Conservation (phyloP, 2,797 vertebrate species). For the Melanotaenia nigrans region DNA sequence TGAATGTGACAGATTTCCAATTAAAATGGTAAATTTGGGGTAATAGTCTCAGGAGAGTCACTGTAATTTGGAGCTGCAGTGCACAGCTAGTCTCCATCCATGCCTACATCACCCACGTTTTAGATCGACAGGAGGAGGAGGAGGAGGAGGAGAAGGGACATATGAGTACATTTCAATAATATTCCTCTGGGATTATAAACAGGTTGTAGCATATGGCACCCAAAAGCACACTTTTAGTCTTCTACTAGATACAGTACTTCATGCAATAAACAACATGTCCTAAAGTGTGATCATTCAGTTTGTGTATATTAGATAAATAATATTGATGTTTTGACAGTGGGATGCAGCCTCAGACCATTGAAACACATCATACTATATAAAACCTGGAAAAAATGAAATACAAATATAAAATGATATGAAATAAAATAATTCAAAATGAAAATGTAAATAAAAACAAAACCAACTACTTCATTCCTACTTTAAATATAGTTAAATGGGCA, state of each 20-base stretch:
- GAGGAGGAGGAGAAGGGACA: too few species aligned
- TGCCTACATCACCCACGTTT: slow-evolving; percentile 4
- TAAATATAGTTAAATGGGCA: too few species aligned
- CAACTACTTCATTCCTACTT: too few species aligned
- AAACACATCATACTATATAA: too few species aligned
- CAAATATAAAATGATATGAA: too few species aligned
- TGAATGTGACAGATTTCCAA: not conserved
- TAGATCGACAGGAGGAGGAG: slow-evolving; percentile 4
- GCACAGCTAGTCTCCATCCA: not conserved
- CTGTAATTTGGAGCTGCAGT: slow-evolving; percentile 3
- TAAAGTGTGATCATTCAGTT: not conserved
- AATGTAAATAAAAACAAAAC: too few species aligned
- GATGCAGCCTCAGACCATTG: too few species aligned
- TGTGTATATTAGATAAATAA: not conserved
- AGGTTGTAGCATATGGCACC: not conserved
- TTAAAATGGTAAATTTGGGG: slow-evolving; percentile 8
- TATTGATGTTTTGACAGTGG: too few species aligned
- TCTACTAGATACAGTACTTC: not conserved
- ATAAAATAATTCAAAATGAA: too few species aligned
- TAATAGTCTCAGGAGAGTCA: slow-evolving; percentile 8
- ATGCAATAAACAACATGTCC: not conserved
- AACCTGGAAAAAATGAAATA: too few species aligned
- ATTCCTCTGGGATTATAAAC: not conserved
- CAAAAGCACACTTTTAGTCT: not conserved
- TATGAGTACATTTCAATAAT: not conserved